Conservation (phyloP, 2,797 vertebrate genomes). For the Pangasius sanitwongsei region DNA sequence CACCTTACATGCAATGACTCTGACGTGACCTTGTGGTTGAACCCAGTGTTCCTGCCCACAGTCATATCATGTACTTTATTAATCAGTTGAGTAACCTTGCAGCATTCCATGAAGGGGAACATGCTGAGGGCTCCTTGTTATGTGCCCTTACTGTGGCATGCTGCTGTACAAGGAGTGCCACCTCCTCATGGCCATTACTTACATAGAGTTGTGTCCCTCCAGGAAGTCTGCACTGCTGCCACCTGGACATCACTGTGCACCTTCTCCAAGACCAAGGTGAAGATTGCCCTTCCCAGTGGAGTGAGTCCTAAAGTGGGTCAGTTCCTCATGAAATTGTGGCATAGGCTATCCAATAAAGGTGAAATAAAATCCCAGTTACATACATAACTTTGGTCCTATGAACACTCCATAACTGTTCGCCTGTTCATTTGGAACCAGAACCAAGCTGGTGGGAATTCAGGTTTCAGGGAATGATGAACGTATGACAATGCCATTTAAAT, state of each 20-base stretch:
- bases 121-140: background rate
- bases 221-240: background rate
- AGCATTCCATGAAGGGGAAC: background rate
- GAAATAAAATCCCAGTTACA: background rate
- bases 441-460: background rate
- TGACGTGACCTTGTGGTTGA: background rate
- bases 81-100: slow-evolving; percentile 12
- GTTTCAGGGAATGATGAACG: background rate
- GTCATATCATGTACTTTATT: background rate
- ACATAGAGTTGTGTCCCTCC: background rate
- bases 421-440: background rate
- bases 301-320: background rate
- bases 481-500: background rate
- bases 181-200: background rate
- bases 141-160: background rate
- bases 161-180: background rate
- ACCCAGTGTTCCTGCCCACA: background rate
- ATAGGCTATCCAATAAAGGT: background rate
- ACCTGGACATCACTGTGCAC: background rate
- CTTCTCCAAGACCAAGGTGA: background rate
- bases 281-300: background rate
- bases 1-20: background rate
- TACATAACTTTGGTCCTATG: background rate
- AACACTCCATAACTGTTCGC: background rate
- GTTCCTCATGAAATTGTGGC: background rate